These are phyloP conservation scores for Sus cebifrons DNA, from an alignment of 2,797 vertebrate species.

Conservation along the genomic window DNA sequence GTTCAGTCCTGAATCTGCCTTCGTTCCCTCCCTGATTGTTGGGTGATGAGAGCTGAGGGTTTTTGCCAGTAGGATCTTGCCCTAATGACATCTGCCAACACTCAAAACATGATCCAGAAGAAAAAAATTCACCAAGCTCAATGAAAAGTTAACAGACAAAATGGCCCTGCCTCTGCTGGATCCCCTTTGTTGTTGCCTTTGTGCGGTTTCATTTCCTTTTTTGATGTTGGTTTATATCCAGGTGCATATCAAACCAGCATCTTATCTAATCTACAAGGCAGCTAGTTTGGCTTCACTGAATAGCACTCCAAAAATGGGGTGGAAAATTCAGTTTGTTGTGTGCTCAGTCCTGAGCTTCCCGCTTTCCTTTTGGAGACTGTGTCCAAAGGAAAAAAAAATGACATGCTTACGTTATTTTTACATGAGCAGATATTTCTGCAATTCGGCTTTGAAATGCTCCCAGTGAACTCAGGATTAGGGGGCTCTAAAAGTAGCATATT, in stretches of 20 bases:
- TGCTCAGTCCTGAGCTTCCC: constrained; percentile 34
- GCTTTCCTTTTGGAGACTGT: constrained; percentile 13
- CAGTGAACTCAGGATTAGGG: neutral
- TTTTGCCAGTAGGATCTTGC: constrained; percentile 52
- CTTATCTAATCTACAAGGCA: constrained; percentile 46
- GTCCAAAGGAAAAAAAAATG: neutral
- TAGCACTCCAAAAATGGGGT: constrained; percentile 22
- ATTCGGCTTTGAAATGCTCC: constrained; percentile 28
- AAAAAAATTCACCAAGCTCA: constrained; percentile 62
- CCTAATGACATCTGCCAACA: constrained; percentile 44
- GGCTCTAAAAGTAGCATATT: constrained; percentile 34
- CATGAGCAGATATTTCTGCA: constrained; percentile 10
- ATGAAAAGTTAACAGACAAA: constrained; percentile 84
- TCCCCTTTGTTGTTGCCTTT: constrained; percentile 59
- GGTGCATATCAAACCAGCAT: constrained; percentile 65
- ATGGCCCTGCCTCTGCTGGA: constrained; percentile 59
- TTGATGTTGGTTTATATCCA: constrained; percentile 75
- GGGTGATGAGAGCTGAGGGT: constrained; percentile 81
- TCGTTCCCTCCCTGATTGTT: constrained; percentile 23
- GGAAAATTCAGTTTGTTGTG: constrained; percentile 37
- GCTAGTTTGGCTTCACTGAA: constrained; percentile 66
- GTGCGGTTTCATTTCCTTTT: constrained; percentile 43
- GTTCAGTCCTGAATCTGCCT: constrained; percentile 68
- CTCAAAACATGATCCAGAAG: constrained; percentile 32
- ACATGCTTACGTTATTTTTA: neutral